Conservation (phyloP, 2,888 invertebrate species). For the Melanophora roralis region DNA sequence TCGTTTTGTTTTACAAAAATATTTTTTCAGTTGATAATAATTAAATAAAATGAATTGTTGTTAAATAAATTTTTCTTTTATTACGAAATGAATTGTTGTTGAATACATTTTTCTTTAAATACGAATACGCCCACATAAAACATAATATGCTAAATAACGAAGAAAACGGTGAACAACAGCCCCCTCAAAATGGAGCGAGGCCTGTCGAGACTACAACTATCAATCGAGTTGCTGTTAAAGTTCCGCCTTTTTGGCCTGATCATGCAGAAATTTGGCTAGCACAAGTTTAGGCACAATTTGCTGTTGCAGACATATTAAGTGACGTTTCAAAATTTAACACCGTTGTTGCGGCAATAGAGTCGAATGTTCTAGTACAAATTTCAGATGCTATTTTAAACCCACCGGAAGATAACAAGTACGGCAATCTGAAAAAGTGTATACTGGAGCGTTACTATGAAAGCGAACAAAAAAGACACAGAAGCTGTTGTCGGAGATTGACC, state of each 20-base stretch:
- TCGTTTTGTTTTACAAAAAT: too few relatives aligned
- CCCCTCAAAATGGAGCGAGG: background rate
- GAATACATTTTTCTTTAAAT: background rate
- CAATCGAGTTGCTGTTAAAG: conserved; percentile 37
- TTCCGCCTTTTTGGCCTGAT: conserved; percentile 65
- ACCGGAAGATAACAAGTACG: conserved; percentile 56
- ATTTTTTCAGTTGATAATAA: too few relatives aligned
- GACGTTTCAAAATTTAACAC: conserved; percentile 65
- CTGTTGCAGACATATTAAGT: conserved; percentile 53
- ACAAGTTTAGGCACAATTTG: conserved; percentile 66
- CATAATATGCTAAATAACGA: background rate
- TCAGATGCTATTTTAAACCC: conserved; percentile 57
- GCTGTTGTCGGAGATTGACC: conserved; percentile 51
- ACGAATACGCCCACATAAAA: background rate
- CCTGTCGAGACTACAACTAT: background rate
- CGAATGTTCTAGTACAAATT: conserved; percentile 60
- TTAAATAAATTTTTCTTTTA: too few relatives aligned
- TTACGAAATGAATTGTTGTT: background rate
- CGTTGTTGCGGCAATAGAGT: conserved; percentile 61
- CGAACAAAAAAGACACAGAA: conserved; percentile 46
- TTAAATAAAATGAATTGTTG: too few relatives aligned
- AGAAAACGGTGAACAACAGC: background rate
- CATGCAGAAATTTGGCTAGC: conserved; percentile 44
- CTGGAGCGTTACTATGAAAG: conserved; percentile 55
- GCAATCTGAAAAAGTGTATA: conserved; percentile 51